phyloP scores from a whole-genome alignment of 2,797 vertebrate genomes.

The Poecilia velifera region DNA sequence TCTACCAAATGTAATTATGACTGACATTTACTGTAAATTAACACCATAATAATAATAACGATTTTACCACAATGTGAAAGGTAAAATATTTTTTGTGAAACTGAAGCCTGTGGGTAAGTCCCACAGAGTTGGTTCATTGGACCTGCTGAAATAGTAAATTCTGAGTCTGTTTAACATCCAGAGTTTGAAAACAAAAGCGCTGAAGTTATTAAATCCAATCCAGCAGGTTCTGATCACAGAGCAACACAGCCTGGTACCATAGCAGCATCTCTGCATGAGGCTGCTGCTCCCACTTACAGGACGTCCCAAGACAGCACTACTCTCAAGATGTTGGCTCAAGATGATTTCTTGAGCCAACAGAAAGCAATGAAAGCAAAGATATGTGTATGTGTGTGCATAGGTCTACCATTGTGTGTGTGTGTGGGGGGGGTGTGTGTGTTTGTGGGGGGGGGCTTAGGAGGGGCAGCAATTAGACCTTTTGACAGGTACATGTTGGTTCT shows the following conservation, averaged over 20 bases:
- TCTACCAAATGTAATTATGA: slow-evolving; percentile 18
- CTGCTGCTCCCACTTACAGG: slow-evolving; percentile 47
- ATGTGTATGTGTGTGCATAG: slow-evolving; percentile 35
- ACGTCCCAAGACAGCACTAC: slow-evolving; percentile 22
- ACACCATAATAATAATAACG: slow-evolving; percentile 18
- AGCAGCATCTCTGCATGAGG: slow-evolving; percentile 18
- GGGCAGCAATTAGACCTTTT: slow-evolving; percentile 63
- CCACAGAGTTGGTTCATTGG: not conserved
- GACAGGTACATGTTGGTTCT: slow-evolving; percentile 79
- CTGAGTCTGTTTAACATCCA: not conserved
- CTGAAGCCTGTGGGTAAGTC: not conserved
- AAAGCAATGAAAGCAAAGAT: slow-evolving; percentile 59
- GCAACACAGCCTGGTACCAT: slow-evolving; percentile 7
- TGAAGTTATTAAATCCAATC: slow-evolving; percentile 18
- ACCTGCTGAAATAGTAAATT: slow-evolving; percentile 6
- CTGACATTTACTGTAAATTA: slow-evolving; percentile 17
- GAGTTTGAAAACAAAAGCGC: not conserved
- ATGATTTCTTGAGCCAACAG: slow-evolving; percentile 56
- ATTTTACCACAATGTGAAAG: slow-evolving; percentile 3
- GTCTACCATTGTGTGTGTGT: not conserved
- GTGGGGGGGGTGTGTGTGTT: not conserved
- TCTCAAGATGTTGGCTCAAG: too few relatives aligned
- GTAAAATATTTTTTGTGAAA: slow-evolving; percentile 18
- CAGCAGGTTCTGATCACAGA: slow-evolving; percentile 38
- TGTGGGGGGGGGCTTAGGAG: not conserved